phyloP scores from a whole-genome alignment of 2,113 vertebrate species.

The Antechinus flavipes region DNA sequence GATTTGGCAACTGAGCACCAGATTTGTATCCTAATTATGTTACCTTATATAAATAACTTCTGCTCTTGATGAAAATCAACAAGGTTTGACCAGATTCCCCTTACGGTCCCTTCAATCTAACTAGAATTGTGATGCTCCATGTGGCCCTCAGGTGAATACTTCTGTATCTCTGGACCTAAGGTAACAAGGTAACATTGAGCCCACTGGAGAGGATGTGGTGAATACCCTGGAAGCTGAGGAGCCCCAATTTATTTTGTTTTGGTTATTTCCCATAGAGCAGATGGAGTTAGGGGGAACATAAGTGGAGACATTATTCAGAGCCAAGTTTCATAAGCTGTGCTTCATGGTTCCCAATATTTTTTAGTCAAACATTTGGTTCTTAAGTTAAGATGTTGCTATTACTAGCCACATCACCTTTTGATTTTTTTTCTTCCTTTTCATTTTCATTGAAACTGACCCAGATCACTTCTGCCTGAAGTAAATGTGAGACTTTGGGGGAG shows the following conservation, averaged over 20 bases:
- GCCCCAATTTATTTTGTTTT: background rate
- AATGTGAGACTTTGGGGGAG: background rate
- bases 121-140: background rate
- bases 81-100: background rate
- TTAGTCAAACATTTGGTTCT: background rate
- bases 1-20: background rate
- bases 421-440: background rate
- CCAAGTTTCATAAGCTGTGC: background rate
- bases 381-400: constrained; percentile 3
- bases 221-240: background rate
- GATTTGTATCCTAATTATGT: background rate
- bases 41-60: background rate
- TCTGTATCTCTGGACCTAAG: background rate
- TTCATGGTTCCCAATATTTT: background rate
- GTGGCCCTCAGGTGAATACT: background rate
- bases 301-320: background rate
- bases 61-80: background rate
- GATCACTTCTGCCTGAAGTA: background rate
- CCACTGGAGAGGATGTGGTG: background rate
- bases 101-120: background rate
- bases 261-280: background rate
- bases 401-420: background rate
- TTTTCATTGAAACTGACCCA: background rate
- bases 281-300: background rate
- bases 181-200: background rate